These are phyloP conservation scores for Pseudomyrmex gracilis DNA, from an alignment of 1,140 invertebrate species.

Conservation along the genomic window DNA sequence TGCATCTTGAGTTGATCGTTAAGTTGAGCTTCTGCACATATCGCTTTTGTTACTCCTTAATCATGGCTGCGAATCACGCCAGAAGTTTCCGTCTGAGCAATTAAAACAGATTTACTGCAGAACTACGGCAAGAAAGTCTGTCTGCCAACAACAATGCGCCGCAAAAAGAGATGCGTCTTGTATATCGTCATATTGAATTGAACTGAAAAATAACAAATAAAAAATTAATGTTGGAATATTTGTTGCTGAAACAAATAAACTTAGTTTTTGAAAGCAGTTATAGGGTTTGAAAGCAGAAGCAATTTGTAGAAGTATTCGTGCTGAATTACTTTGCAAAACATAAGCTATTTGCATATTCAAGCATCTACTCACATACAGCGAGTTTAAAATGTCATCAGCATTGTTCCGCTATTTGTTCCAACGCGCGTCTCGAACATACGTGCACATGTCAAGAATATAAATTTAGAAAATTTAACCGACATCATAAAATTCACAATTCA, in stretches of 20 bases:
- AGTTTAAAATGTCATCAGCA: slow-evolving; percentile 11
- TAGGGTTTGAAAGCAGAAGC: not conserved
- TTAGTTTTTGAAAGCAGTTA: slow-evolving; percentile 13
- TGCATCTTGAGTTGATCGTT: not conserved
- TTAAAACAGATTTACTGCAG: slow-evolving; percentile 53
- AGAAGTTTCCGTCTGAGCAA: slow-evolving; percentile 28
- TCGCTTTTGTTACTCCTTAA: not conserved
- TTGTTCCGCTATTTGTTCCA: not conserved
- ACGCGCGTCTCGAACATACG: not conserved
- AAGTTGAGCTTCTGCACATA: not conserved
- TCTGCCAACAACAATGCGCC: not conserved
- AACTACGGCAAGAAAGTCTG: slow-evolving; percentile 31
- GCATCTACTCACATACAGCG: not conserved
- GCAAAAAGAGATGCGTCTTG: not conserved
- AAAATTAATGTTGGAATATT: not conserved
- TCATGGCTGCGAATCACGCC: slow-evolving; percentile 1
- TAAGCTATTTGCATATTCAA: not conserved
- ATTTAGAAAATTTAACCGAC: not conserved
- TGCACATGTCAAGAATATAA: not conserved
- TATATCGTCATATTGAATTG: not conserved
- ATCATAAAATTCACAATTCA: not conserved
- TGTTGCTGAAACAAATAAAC: not conserved
- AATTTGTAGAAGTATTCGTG: not conserved
- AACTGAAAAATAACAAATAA: not conserved
- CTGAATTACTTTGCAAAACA: not conserved